Evolutionary conservation across 2,888 invertebrate species (phyloP).

Genomic region (Eupithecia pulchellata): DNA sequence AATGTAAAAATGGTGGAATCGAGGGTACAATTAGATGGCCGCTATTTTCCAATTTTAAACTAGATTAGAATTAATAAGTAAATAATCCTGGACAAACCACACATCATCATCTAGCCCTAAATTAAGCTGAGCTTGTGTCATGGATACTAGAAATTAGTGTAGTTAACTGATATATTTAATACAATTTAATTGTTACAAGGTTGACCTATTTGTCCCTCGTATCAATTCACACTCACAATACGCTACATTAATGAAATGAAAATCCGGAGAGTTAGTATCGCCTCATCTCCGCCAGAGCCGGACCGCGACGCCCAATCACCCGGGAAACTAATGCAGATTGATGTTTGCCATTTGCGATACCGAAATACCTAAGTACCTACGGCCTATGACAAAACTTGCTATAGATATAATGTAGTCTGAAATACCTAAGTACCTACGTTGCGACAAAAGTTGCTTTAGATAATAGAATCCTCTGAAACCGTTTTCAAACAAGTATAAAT

Average conservation of each 20-base stretch:
- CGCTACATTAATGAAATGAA: constrained; percentile 33
- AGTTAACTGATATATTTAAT: too few relatives aligned
- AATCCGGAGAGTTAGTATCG: constrained; percentile 19
- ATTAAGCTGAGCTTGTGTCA: too few relatives aligned
- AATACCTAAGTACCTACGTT: too few relatives aligned
- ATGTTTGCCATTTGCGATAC: constrained; percentile 49
- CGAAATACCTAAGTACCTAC: constrained; percentile 12
- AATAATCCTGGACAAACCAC: too few relatives aligned
- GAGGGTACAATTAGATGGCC: not conserved
- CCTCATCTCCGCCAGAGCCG: constrained; percentile 31
- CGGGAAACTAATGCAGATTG: constrained; percentile 63
- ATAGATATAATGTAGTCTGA: too few relatives aligned
- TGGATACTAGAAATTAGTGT: too few relatives aligned
- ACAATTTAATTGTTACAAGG: too few relatives aligned
- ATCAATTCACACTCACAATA: constrained; percentile 25
- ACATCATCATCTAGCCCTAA: too few relatives aligned
- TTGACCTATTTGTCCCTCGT: too few relatives aligned
- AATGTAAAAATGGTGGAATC: too few relatives aligned
- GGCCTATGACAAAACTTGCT: not conserved
- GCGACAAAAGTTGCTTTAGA: too few relatives aligned
- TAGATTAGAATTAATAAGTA: not conserved
- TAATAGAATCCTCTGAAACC: not conserved
- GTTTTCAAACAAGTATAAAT: not conserved
- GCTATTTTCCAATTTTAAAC: not conserved
- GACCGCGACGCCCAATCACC: constrained; percentile 53